Percentiles rank a stretch among this genome's conserved stretches.
Evolutionary conservation across 2,888 invertebrate species (phyloP).

Genomic region (Rosalia funebris): DNA sequence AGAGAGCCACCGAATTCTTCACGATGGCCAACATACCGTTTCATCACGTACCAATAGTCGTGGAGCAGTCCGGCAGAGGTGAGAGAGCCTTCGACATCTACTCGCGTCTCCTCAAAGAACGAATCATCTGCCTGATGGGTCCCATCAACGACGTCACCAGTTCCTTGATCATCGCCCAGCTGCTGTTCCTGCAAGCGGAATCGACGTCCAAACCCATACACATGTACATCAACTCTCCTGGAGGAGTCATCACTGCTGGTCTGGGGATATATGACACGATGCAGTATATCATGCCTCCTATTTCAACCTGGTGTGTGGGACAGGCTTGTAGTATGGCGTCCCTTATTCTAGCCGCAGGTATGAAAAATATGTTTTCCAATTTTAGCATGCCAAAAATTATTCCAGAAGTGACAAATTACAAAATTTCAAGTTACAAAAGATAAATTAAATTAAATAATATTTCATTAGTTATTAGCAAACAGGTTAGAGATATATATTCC

Average conservation of each 20-base stretch:
- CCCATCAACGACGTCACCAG: constrained; percentile 91
- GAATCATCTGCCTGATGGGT: constrained; percentile 97
- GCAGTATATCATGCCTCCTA: constrained; percentile 96
- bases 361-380: too few relatives aligned
- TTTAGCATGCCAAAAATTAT: too few relatives aligned
- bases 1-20: constrained; percentile 5
- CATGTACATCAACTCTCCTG: constrained; percentile 93
- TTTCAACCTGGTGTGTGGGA: constrained; percentile 94
- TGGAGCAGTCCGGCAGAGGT: constrained; percentile 95
- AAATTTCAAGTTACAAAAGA: too few relatives aligned
- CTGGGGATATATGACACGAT: constrained; percentile 98
- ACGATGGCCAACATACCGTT: constrained; percentile 46
- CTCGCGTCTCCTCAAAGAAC: constrained; percentile 87
- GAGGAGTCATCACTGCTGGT: constrained; percentile 94
- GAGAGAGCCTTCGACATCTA: constrained; percentile 98
- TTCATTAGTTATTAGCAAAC: too few relatives aligned
- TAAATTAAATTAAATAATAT: too few relatives aligned
- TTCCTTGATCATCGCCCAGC: constrained; percentile 92
- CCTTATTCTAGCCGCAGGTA: constrained; percentile 86
- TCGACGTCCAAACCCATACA: constrained; percentile 95
- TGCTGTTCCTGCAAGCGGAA: constrained; percentile 91
- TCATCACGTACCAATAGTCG: constrained; percentile 86
- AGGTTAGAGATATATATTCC: too few relatives aligned
- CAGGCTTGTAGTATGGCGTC: constrained; percentile 98
- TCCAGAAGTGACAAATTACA: too few relatives aligned